Evolutionary conservation across 2,113 vertebrate genomes (phyloP).

Genomic region (Menura novaehollandiae): DNA sequence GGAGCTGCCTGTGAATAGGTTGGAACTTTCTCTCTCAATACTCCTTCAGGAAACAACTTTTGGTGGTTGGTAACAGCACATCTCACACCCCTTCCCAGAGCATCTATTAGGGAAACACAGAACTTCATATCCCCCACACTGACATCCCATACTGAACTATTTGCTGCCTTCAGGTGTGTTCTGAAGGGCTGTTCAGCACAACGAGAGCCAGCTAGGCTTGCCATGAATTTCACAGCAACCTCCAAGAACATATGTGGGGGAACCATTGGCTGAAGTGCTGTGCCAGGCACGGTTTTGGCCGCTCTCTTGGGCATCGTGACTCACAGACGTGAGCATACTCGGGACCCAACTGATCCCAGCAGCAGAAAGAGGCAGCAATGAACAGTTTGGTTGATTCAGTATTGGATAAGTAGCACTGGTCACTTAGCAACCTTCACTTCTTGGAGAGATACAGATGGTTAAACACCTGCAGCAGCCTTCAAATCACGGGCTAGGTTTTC

Average conservation of each 20-base stretch:
- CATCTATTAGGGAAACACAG: background rate
- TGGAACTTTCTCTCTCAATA: background rate
- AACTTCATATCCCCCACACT: background rate
- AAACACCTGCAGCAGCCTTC: background rate
- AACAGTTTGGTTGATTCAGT: background rate
- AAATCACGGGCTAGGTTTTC: background rate
- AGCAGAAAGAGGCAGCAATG: background rate
- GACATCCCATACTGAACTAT: background rate
- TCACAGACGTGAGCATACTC: background rate
- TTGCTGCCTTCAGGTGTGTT: conserved; percentile 29
- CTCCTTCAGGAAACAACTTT: background rate
- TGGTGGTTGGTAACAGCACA: background rate
- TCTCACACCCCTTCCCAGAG: background rate
- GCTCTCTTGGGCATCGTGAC: background rate
- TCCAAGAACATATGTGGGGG: background rate
- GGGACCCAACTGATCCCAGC: background rate
- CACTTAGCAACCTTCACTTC: conserved; percentile 38
- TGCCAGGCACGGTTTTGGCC: background rate
- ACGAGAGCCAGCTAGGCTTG: background rate
- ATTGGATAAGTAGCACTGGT: background rate
- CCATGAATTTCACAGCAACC: background rate
- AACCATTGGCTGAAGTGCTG: background rate
- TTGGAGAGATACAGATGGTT: background rate
- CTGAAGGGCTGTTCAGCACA: background rate
- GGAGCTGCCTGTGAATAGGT: background rate